phyloP scores from a whole-genome alignment of 1,140 invertebrate species.

The Megathymus violae region DNA sequence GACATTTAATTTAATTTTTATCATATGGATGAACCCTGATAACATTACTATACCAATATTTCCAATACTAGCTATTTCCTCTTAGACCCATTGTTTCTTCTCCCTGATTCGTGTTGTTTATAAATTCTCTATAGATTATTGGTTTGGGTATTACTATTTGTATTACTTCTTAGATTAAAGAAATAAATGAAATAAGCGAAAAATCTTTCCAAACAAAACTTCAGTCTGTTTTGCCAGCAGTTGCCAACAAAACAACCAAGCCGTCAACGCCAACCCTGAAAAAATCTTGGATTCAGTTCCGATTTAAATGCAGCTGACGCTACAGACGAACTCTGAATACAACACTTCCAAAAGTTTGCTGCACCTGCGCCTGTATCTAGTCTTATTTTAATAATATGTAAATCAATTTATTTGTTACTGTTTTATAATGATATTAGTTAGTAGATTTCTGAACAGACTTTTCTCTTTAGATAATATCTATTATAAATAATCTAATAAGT shows the following conservation, averaged over 20 bases:
- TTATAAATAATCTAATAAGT: too few species aligned
- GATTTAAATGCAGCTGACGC: constrained; percentile 21
- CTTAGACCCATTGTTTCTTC: too few species aligned
- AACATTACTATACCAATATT: too few species aligned
- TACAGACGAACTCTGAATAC: background rate
- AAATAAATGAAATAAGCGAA: constrained; percentile 7
- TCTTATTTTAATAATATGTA: background rate
- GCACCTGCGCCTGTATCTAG: background rate
- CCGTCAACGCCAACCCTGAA: constrained; percentile 8
- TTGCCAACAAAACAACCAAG: constrained; percentile 6
- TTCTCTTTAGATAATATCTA: too few species aligned
- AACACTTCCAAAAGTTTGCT: constrained; percentile 3
- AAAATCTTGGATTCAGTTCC: constrained; percentile 8
- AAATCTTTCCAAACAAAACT: constrained; percentile 16
- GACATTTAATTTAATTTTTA: too few species aligned
- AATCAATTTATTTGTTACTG: too few species aligned
- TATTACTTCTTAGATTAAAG: background rate
- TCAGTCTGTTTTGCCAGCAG: constrained; percentile 11
- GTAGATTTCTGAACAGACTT: too few species aligned
- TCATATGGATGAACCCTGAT: too few species aligned
- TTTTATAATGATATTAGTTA: too few species aligned
- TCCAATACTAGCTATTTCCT: background rate
- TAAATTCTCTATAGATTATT: too few species aligned
- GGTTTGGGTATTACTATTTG: too few species aligned
- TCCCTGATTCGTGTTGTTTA: too few species aligned